Base-by-base conservation (phyloP, 2,113 vertebrate species). In the Bambusicola thoracicus region DNA sequence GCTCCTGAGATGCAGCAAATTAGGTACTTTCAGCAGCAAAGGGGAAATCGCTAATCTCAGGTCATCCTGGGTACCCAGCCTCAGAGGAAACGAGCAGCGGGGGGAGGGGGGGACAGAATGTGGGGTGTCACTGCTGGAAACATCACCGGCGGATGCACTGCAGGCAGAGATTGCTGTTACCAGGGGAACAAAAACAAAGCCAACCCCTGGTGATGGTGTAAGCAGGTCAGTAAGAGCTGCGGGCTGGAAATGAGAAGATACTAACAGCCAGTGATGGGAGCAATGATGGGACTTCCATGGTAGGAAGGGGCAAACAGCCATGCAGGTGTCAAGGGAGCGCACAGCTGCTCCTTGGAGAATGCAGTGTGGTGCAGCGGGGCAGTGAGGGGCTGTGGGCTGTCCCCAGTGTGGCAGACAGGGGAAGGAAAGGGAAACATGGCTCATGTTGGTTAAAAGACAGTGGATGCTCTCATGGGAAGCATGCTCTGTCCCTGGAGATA, bases 281-380 rank as follows among this genome's bases (percentile, higher is more conserved):
- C 18, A 48, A 6, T 2, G 65, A 65, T 61, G 20, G 6, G 40
- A 48, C 22, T 48, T 36, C 19, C 40, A 63, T n/a, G 41, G 82
- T 87, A 76, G 48, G 40, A 73, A 38, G 36, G 30, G 32, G 8
- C 14, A 63, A 51, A 94, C 74, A 75, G 40, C 34, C 69, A 51
- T 49, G 44, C 8, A 17, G 20, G 7, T 72, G 90, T 79, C 38
- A 13, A 38, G 21, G 68, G 25, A 19, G 12, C 19, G 40, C 41
- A 73, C 0, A 0, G 56, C 21, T 67, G 17, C 27, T 51, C 0
- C 0, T 11, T 53, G 24, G n/a, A 63, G 30, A 44, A 66, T 14
- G 43, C 13, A 10, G 11, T 20, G 25, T 18, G 19, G 29, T 43
- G 63, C 40, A 65, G 62, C 18, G 12, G 29, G 29, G 27, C 36